A percentile compares a stretch with the other conserved stretches of the same genome.
Conservation (phyloP, 2,113 vertebrate genomes). For the Nipponia nippon region DNA sequence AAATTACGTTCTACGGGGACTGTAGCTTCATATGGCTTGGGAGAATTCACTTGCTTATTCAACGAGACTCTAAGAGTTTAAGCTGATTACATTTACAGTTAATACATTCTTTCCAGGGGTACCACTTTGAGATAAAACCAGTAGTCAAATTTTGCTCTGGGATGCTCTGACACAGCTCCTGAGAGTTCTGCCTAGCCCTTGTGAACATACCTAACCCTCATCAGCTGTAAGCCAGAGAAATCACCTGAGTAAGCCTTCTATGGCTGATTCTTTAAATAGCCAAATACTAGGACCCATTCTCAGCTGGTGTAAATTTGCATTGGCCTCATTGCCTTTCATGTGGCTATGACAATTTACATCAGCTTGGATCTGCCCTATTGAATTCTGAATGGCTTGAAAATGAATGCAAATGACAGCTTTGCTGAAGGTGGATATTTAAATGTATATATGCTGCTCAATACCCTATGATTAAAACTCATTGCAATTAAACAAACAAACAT, state of each 20-base stretch:
- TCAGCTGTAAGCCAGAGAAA: not conserved
- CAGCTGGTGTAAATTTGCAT: not conserved
- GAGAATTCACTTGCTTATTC: not conserved
- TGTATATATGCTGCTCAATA: not conserved
- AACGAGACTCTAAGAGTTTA: rapidly evolving
- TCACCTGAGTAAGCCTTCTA: not conserved
- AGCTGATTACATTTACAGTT: not conserved
- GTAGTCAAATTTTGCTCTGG: not conserved
- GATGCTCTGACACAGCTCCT: not conserved
- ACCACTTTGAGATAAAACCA: not conserved
- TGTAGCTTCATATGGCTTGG: not conserved
- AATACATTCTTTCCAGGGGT: not conserved
- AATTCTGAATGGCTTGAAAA: not conserved
- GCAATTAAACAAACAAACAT: not conserved
- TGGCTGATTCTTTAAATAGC: not conserved
- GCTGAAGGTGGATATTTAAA: not conserved
- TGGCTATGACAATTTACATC: not conserved
- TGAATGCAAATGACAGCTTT: not conserved
- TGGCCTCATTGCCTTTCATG: not conserved
- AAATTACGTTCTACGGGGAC: not conserved
- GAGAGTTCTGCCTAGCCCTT: not conserved
- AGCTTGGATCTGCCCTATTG: not conserved
- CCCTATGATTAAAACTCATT: not conserved
- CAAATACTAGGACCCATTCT: not conserved
- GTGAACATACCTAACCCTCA: not conserved